phyloP scores from a whole-genome alignment of 23 tunicate species.

The Styela plicata region DNA sequence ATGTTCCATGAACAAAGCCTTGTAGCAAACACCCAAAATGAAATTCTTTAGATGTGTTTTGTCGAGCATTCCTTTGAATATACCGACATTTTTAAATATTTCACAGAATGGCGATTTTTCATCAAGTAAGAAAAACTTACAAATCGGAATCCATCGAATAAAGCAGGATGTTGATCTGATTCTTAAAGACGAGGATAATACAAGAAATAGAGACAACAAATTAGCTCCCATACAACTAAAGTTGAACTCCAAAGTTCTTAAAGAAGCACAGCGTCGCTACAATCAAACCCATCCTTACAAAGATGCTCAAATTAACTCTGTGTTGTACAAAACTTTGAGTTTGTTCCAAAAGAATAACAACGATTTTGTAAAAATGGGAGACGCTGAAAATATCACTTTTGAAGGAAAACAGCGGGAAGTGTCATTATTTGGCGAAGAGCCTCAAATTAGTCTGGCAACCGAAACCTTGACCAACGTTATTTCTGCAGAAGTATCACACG shows the following conservation, averaged over 20 bases:
- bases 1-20: no score
- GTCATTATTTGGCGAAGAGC: constrained; percentile 41
- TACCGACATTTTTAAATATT: neutral
- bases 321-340: constrained; percentile 34
- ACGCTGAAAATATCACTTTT: neutral
- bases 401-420: neutral
- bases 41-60: no score
- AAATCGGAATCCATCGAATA: neutral
- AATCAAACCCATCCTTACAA: neutral
- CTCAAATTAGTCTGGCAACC: constrained; percentile 3
- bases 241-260: neutral
- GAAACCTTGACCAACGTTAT: constrained; percentile 36
- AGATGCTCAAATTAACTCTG: constrained; percentile 35
- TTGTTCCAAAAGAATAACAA: constrained; percentile 22
- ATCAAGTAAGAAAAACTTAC: neutral
- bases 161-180: neutral
- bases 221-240: neutral
- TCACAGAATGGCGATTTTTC: constrained; percentile 2
- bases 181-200: neutral
- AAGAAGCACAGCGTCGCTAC: neutral
- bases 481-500: constrained; percentile 37
- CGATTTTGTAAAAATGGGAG: neutral
- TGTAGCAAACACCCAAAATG: no score
- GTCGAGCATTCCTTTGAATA: neutral
- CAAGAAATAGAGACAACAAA: neutral